Evolutionary conservation across 2,797 vertebrate genomes (phyloP), one percentile per base, ranked within the genome.

Genomic region (Pangasius larnaudii): DNA sequence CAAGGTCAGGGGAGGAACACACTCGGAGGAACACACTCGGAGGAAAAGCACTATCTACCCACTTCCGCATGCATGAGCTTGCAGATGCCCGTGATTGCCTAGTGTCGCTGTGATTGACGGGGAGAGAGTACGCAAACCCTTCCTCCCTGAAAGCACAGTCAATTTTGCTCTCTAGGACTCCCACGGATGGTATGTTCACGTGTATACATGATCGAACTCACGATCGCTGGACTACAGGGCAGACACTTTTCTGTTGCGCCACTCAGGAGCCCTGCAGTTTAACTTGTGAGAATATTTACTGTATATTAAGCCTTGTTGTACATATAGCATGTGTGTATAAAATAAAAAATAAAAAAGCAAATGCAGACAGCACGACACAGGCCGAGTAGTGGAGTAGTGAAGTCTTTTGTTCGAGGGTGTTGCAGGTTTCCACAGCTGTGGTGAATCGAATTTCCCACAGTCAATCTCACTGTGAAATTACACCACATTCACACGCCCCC

Each of bases 381-480:
- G 4, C 39, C 0, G 2, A 58, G 33, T 36, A 59, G 30, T 19
- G 9, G 16, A 58, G 53, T 22, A 58, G 53, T 22, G 19, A 36
- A 80, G 9, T 42, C 33, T 27, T 61, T 24, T 5, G 5, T 42
- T 61, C 36, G 0, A 63, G 33, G 24, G 5, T 61, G 58, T 46
- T 46, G 56, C 11, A 42, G 11, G 58, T 42, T 36, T 53, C 63
- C 5, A 71, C 30, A 84, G 16, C 46, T 51, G 83, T 53, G 83
- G 14, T 75, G 56, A 85, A 85, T 61, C 16, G 18, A 85, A 75
- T 61, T 85, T 24, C 56, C 9, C 56, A 46, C 24, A 75, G 33
- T 75, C 71, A 85, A 59, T 61, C 36, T 85, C 19, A 75, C 27
- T 59, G 24, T 85, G 69, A 85, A 85, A 85, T 85, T 59, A 85